Percentiles rank a stretch among this genome's conserved stretches.
Conservation (phyloP, 2,113 vertebrate genomes). For the Eira barbara region DNA sequence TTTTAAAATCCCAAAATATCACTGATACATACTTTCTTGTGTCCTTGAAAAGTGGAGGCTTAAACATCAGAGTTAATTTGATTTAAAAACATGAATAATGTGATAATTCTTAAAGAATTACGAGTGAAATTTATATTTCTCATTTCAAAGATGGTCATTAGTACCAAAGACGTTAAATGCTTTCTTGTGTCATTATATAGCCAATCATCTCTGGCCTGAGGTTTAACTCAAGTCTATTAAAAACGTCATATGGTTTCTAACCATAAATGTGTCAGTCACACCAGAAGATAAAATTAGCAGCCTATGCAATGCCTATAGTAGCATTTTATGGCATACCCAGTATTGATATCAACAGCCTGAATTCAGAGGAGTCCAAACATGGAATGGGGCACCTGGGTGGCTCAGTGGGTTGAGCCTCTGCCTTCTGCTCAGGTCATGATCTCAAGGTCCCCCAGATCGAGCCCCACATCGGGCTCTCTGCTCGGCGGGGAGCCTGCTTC, state of each 20-base stretch:
- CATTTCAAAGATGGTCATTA: neutral
- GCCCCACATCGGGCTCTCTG: too few species aligned
- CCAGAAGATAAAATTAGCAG: neutral
- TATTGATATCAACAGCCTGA: neutral
- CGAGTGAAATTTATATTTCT: neutral
- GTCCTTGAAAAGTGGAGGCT: neutral
- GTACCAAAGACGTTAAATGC: neutral
- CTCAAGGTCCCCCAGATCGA: too few species aligned
- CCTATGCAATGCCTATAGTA: neutral
- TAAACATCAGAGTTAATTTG: neutral
- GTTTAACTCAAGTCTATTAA: constrained; percentile 5
- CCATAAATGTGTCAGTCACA: neutral
- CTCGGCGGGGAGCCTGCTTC: too few species aligned
- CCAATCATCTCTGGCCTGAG: constrained; percentile 6
- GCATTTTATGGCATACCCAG: neutral
- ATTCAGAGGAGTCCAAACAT: neutral
- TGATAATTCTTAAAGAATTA: neutral
- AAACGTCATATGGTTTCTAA: neutral
- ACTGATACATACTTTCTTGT: neutral
- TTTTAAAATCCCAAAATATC: neutral
- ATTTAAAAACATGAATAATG: neutral
- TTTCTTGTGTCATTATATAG: neutral
- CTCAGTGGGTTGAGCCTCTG: too few species aligned
- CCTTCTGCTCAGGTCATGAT: too few species aligned
- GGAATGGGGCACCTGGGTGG: neutral